These are phyloP conservation scores for Mantis religiosa DNA, from an alignment of 2,888 invertebrate genomes.

Conservation along the genomic window DNA sequence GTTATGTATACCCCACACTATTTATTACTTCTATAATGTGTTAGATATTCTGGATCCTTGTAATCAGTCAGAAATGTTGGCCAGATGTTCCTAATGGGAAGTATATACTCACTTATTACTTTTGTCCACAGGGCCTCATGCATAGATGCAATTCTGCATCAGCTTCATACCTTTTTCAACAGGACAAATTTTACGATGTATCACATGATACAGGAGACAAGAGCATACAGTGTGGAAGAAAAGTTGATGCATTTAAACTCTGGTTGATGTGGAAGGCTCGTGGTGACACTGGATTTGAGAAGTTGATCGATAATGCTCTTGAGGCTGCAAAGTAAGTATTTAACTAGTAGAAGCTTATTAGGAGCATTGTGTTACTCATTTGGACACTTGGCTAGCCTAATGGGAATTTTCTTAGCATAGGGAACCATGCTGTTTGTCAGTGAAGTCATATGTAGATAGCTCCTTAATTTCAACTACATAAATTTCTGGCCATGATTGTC, in stretches of 20 bases:
- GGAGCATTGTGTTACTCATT: too few relatives aligned
- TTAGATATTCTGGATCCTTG: neutral
- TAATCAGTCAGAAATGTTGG: neutral
- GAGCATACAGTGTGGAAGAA: constrained; percentile 87
- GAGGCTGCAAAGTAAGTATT: constrained; percentile 49
- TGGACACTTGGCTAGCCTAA: too few relatives aligned
- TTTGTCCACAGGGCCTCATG: constrained; percentile 49
- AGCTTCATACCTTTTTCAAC: constrained; percentile 76
- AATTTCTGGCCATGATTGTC: too few relatives aligned
- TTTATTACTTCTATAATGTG: too few relatives aligned
- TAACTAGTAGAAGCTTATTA: neutral
- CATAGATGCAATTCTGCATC: constrained; percentile 65
- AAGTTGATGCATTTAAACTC: constrained; percentile 87
- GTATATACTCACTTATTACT: neutral
- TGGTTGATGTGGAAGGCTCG: constrained; percentile 90
- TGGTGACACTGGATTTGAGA: constrained; percentile 58
- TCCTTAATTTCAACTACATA: too few relatives aligned
- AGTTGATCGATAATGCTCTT: constrained; percentile 63
- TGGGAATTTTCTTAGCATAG: too few relatives aligned
- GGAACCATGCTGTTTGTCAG: too few relatives aligned
- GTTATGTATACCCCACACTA: too few relatives aligned
- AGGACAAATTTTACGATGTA: constrained; percentile 79
- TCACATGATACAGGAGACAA: constrained; percentile 80
- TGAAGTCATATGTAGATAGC: too few relatives aligned
- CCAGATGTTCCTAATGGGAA: neutral